Conservation (phyloP, 2,113 vertebrate species). For the Morone chrysops region DNA sequence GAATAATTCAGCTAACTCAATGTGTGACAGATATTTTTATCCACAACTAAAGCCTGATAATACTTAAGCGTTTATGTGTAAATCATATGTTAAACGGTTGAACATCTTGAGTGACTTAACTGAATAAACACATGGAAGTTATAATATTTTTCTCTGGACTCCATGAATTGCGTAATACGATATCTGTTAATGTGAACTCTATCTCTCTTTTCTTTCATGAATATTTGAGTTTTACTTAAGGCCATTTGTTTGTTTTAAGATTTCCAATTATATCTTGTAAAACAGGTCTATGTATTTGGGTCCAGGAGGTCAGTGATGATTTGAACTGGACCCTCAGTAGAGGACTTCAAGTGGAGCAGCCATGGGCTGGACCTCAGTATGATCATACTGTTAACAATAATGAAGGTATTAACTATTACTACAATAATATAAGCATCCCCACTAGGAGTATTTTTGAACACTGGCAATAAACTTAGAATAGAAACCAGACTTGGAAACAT, state of each 20-base stretch:
- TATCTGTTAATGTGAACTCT: not conserved
- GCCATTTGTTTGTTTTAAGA: not conserved
- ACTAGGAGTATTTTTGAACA: not conserved
- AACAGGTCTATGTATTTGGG: slow-evolving; percentile 82
- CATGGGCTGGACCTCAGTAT: slow-evolving; percentile 78
- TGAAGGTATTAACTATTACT: slow-evolving; percentile 67
- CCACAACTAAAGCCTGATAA: not conserved
- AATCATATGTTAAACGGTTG: not conserved
- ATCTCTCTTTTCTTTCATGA: not conserved
- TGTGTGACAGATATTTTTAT: no score
- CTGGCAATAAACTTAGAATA: not conserved
- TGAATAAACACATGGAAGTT: not conserved
- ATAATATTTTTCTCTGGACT: not conserved
- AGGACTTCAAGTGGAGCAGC: slow-evolving; percentile 64
- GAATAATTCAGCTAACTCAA: no score
- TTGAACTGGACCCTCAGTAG: slow-evolving; percentile 75
- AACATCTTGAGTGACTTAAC: not conserved
- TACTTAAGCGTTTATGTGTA: not conserved
- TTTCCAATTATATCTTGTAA: not conserved
- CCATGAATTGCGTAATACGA: not conserved
- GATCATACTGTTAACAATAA: slow-evolving; percentile 80
- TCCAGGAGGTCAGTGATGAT: slow-evolving; percentile 68
- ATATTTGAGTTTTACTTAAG: not conserved
- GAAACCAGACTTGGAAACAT: not conserved
- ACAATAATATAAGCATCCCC: not conserved